Percentiles rank a stretch among this genome's conserved stretches.
Conservation (phyloP, 2,888 invertebrate genomes). For the Plagodis dolabraria region DNA sequence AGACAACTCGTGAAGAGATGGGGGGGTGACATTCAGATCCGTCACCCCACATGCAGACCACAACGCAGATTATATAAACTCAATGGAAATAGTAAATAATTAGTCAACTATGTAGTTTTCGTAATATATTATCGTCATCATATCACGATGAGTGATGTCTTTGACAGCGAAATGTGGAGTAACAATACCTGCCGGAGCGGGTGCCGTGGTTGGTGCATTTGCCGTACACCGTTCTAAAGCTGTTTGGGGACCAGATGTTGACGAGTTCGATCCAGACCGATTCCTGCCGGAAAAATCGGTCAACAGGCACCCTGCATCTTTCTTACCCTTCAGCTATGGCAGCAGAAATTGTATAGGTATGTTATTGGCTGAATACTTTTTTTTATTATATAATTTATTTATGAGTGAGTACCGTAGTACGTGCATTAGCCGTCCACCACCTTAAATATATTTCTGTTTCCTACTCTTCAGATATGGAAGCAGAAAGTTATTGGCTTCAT, state of each 20-base stretch:
- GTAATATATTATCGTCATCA: background rate
- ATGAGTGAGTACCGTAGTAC: too few relatives aligned
- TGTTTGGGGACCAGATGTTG: constrained; percentile 83
- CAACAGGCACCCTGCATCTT: constrained; percentile 73
- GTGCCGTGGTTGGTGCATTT: constrained; percentile 73
- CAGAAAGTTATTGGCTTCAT: too few relatives aligned
- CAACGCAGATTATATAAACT: too few relatives aligned
- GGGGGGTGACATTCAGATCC: too few relatives aligned
- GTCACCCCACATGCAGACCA: too few relatives aligned
- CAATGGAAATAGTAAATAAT: too few relatives aligned
- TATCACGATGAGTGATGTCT: background rate
- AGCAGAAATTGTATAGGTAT: constrained; percentile 78
- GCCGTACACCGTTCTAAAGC: constrained; percentile 77
- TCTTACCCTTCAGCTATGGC: constrained; percentile 78
- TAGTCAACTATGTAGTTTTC: too few relatives aligned
- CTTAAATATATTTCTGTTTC: too few relatives aligned
- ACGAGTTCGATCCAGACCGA: constrained; percentile 85
- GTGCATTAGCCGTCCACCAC: too few relatives aligned
- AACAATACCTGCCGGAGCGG: constrained; percentile 71
- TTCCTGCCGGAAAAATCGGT: constrained; percentile 81
- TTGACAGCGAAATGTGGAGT: constrained; percentile 66
- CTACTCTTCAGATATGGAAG: too few relatives aligned
- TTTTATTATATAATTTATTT: too few relatives aligned
- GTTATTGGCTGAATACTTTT: constrained; percentile 4
- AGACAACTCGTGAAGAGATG: too few relatives aligned